Percentiles rank a stretch among this genome's conserved stretches.
These are phyloP conservation scores for Amaurobius ferox DNA, from an alignment of 2,888 invertebrate genomes.

Conservation along the genomic window DNA sequence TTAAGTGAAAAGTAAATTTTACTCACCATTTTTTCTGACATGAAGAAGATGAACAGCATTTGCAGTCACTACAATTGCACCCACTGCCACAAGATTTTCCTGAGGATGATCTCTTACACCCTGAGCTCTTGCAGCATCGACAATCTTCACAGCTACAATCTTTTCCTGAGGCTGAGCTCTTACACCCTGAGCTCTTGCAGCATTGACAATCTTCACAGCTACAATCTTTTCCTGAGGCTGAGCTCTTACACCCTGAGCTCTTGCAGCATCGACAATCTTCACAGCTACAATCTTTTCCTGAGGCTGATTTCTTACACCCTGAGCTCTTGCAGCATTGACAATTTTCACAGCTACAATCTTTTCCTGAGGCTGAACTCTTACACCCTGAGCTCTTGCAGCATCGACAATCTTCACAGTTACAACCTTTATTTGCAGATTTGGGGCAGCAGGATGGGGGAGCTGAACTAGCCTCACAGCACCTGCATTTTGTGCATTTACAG, in stretches of 20 bases:
- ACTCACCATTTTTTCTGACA: neutral
- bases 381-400: neutral
- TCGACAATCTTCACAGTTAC: neutral
- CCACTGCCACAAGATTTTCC: neutral
- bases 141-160: neutral
- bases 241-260: neutral
- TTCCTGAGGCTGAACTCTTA: neutral
- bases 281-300: neutral
- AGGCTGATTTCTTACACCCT: neutral
- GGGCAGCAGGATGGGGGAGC: neutral
- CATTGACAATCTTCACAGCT: neutral
- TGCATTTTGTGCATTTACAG: conserved; percentile 1
- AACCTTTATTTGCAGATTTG: neutral
- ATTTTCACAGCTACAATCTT: neutral
- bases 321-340: neutral
- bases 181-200: neutral
- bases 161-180: neutral
- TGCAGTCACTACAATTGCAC: neutral
- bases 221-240: neutral
- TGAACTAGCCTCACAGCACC: neutral
- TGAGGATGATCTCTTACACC: neutral
- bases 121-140: neutral
- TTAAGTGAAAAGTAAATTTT: neutral
- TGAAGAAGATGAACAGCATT: neutral
- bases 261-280: neutral